A percentile compares a stretch with the other conserved stretches of the same genome.
These are phyloP conservation scores for Sarcophaga variegata DNA, from an alignment of 2,888 invertebrate genomes.

Conservation along the genomic window DNA sequence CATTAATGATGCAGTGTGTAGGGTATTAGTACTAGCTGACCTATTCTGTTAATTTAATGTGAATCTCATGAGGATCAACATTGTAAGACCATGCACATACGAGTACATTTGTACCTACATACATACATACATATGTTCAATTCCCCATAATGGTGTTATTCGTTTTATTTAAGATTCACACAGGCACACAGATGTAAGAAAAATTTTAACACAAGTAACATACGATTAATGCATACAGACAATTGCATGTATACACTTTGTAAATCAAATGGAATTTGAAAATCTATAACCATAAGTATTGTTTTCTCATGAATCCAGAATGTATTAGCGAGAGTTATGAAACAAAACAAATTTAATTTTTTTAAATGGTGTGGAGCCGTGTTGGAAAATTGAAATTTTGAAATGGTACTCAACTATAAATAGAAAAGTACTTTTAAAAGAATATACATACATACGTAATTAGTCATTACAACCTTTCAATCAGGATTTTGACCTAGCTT, in stretches of 20 bases:
- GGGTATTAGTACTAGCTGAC: too few species aligned
- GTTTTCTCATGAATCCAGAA: conserved; percentile 23
- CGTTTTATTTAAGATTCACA: neutral
- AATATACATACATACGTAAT: too few species aligned
- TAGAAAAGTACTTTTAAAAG: too few species aligned
- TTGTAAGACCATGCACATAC: neutral
- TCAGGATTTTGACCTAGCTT: too few species aligned
- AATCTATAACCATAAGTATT: neutral
- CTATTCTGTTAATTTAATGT: conserved; percentile 6
- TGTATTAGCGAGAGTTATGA: neutral
- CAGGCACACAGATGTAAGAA: neutral
- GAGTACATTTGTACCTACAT: neutral
- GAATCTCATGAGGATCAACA: conserved; percentile 45
- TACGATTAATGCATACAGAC: too few species aligned
- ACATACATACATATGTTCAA: conserved; percentile 3
- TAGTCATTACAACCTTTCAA: too few species aligned
- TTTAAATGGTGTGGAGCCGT: too few species aligned
- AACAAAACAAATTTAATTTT: too few species aligned
- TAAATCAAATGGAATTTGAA: neutral
- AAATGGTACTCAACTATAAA: too few species aligned
- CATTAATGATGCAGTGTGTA: too few species aligned
- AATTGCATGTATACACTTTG: neutral
- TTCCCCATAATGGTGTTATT: conserved; percentile 6
- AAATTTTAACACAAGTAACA: neutral
- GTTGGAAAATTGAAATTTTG: too few species aligned